Evolutionary conservation across 2,797 vertebrate species (phyloP).

Genomic region (Allenopithecus nigroviridis): DNA sequence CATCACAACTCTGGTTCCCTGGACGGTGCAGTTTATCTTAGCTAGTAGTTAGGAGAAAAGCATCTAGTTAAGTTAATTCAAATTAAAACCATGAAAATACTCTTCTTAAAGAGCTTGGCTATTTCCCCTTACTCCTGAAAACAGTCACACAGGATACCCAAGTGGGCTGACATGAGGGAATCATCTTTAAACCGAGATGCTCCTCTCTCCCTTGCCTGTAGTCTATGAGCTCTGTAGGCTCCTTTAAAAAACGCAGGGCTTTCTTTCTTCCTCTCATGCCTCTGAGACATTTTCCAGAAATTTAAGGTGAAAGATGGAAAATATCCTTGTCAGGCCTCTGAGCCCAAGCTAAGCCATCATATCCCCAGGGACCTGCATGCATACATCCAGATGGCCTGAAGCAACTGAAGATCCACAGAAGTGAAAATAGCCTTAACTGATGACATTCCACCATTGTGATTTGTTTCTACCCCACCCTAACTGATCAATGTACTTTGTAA

Average conservation of each 20-base stretch:
- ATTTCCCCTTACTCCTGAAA: conserved; percentile 16
- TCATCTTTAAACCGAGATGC: neutral
- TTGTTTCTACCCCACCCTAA: too few relatives aligned
- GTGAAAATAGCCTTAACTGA: too few relatives aligned
- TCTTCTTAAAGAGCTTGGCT: conserved; percentile 14
- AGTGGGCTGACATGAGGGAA: neutral
- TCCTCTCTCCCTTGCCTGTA: neutral
- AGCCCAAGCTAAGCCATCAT: too few relatives aligned
- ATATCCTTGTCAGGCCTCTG: neutral
- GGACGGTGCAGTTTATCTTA: neutral
- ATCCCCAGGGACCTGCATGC: too few relatives aligned
- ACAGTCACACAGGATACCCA: neutral
- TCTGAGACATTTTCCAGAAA: neutral
- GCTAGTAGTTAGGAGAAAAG: neutral
- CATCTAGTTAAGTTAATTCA: conserved; percentile 56
- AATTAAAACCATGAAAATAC: conserved; percentile 30
- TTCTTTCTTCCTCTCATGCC: neutral
- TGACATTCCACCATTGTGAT: too few relatives aligned
- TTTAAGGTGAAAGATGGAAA: neutral
- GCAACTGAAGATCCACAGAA: too few relatives aligned
- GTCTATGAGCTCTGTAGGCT: neutral
- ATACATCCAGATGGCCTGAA: too few relatives aligned
- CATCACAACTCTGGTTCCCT: neutral
- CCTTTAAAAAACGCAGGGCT: neutral
- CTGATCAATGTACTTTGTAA: too few relatives aligned